Conservation (phyloP, 2,797 vertebrate species). For the Gallinago solitaria region DNA sequence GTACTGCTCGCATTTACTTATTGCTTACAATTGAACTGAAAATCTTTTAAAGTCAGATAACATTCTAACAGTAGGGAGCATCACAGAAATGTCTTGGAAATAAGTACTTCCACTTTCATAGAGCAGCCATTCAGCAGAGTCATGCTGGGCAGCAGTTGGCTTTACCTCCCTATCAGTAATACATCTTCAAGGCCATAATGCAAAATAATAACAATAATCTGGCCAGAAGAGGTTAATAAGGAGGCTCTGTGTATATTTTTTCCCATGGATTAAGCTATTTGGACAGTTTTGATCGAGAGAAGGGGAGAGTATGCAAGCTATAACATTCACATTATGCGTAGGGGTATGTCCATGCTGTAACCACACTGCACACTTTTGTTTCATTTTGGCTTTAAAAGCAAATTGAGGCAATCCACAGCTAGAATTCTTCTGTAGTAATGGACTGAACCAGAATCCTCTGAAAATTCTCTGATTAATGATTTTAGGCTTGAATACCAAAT, state of each 20-base stretch:
- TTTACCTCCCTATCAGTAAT: conserved; percentile 51
- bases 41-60: conserved; percentile 64
- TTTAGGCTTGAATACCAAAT: not conserved
- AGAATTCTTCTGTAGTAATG: not conserved
- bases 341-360: not conserved
- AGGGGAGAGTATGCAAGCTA: not conserved
- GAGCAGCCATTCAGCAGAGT: conserved; percentile 21
- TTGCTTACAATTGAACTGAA: conserved; percentile 44
- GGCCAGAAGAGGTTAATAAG: conserved; percentile 48
- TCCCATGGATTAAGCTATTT: conserved; percentile 34
- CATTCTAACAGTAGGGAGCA: conserved; percentile 56
- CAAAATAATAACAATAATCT: conserved; percentile 67
- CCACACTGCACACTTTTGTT: not conserved
- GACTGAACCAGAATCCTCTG: not conserved
- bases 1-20: conserved; percentile 50
- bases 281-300: conserved; percentile 36
- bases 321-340: not conserved
- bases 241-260: conserved; percentile 22
- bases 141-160: conserved; percentile 29
- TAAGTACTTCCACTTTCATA: conserved; percentile 45
- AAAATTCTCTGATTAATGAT: not conserved
- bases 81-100: conserved; percentile 49
- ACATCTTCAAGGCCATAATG: conserved; percentile 55
- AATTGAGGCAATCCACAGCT: not conserved
- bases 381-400: not conserved